Percentiles rank a stretch among this genome's conserved stretches.
Evolutionary conservation across 2,797 vertebrate species (phyloP).

Genomic region (Kryptopterus vitreolus): DNA sequence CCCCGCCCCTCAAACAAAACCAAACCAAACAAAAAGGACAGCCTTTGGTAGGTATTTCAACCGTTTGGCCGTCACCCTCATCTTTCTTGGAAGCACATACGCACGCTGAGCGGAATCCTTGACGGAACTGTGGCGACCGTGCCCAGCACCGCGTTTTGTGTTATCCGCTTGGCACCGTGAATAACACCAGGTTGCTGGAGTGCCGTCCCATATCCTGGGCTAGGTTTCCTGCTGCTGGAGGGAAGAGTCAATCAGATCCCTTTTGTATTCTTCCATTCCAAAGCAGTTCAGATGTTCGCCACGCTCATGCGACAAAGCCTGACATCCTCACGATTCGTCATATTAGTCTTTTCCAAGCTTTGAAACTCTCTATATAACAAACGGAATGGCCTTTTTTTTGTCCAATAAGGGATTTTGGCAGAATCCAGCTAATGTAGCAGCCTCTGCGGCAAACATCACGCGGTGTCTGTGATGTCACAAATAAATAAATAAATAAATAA

Average conservation of each 20-base stretch:
- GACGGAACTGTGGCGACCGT: neutral
- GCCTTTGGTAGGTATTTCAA: neutral
- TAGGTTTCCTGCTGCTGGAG: neutral
- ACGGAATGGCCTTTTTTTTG: neutral
- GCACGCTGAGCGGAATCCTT: neutral
- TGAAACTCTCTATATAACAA: neutral
- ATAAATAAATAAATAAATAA: too few relatives aligned
- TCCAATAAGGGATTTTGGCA: neutral
- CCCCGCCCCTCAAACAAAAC: too few relatives aligned
- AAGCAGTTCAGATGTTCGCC: neutral
- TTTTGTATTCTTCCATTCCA: neutral
- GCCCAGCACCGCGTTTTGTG: neutral
- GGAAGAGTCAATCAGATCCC: neutral
- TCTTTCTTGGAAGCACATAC: neutral
- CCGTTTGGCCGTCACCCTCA: neutral
- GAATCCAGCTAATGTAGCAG: neutral
- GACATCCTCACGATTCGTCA: neutral
- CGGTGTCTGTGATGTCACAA: neutral
- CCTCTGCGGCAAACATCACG: neutral
- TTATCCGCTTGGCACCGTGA: neutral
- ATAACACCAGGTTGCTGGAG: neutral
- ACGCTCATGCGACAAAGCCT: neutral
- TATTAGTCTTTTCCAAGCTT: neutral
- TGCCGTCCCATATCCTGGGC: neutral
- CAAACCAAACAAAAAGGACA: neutral